Conservation (phyloP, 1,140 invertebrate species). For the Conopomorpha cramerella region DNA sequence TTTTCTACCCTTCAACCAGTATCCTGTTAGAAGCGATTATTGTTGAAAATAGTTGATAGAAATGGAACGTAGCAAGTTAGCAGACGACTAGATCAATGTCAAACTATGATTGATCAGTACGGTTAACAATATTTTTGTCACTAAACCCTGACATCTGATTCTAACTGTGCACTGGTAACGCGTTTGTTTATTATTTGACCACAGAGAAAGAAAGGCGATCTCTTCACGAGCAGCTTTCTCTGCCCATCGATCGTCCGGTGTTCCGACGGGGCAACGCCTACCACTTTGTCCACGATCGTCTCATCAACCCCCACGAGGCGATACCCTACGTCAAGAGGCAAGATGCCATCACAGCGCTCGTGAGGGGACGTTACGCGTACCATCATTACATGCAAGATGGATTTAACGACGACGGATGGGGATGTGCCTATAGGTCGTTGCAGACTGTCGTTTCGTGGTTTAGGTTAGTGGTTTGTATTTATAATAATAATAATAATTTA, state of each 20-base stretch:
- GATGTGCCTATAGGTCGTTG: slow-evolving; percentile 97
- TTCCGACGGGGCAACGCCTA: slow-evolving; percentile 74
- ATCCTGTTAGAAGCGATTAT: no score
- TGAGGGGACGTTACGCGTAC: slow-evolving; percentile 89
- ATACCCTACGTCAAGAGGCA: slow-evolving; percentile 11
- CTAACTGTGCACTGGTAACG: no score
- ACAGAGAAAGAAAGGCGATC: slow-evolving; percentile 66
- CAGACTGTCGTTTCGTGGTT: slow-evolving; percentile 99
- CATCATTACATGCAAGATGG: slow-evolving; percentile 97
- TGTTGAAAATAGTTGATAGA: no score
- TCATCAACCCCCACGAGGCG: slow-evolving; percentile 75
- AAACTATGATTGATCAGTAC: no score
- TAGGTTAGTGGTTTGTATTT: slow-evolving; percentile 64
- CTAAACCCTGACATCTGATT: no score
- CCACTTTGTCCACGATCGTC: slow-evolving; percentile 59
- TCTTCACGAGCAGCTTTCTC: slow-evolving; percentile 71
- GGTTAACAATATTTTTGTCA: no score
- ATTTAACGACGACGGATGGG: slow-evolving; percentile 97
- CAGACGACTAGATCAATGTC: no score
- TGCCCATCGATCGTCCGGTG: slow-evolving; percentile 70
- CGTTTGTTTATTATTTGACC: slow-evolving; percentile 6
- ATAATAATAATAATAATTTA: no score
- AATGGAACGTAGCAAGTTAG: no score
- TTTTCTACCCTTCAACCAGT: no score
- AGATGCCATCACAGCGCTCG: slow-evolving; percentile 59